These are phyloP conservation scores for Lordiphosa andalusiaca DNA, from an alignment of 2,888 invertebrate genomes.

Conservation along the genomic window DNA sequence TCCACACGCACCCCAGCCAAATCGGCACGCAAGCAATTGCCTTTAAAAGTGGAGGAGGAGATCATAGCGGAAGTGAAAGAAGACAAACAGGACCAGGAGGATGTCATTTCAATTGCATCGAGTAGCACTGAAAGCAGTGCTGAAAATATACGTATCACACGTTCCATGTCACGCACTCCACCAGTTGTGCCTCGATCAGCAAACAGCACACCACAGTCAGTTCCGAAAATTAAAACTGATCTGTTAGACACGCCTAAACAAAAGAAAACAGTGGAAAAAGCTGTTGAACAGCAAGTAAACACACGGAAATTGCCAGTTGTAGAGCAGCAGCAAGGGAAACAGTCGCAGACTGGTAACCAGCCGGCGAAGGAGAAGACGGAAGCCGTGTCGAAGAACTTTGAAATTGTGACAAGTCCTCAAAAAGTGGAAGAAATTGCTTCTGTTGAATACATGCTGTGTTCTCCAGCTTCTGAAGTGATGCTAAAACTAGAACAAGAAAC, in stretches of 20 bases:
- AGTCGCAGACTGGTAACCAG: no score
- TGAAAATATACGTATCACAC: slow-evolving; percentile 45
- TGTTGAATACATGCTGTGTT: no score
- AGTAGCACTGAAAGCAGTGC: background rate
- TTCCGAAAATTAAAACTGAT: slow-evolving; percentile 10
- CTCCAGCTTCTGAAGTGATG: no score
- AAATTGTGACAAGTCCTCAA: no score
- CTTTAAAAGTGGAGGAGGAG: slow-evolving; percentile 48
- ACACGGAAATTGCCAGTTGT: no score
- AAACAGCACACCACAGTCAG: slow-evolving; percentile 11
- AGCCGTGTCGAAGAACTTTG: no score
- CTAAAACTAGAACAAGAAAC: no score
- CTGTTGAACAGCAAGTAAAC: no score
- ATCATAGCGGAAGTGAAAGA: background rate
- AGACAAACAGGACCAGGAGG: background rate
- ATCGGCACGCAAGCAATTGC: slow-evolving; percentile 34
- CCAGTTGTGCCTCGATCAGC: slow-evolving; percentile 17
- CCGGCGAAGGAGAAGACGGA: no score
- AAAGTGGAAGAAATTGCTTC: no score
- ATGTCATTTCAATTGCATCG: background rate
- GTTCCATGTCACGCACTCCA: slow-evolving; percentile 60
- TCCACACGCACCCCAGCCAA: slow-evolving; percentile 35
- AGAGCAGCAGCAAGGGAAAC: no score
- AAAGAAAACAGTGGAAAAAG: background rate
- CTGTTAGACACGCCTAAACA: background rate